Evolutionary conservation across 2,888 invertebrate species (phyloP), one percentile per base, ranked within the genome.

Genomic region (Schizotus pectinicornis): DNA sequence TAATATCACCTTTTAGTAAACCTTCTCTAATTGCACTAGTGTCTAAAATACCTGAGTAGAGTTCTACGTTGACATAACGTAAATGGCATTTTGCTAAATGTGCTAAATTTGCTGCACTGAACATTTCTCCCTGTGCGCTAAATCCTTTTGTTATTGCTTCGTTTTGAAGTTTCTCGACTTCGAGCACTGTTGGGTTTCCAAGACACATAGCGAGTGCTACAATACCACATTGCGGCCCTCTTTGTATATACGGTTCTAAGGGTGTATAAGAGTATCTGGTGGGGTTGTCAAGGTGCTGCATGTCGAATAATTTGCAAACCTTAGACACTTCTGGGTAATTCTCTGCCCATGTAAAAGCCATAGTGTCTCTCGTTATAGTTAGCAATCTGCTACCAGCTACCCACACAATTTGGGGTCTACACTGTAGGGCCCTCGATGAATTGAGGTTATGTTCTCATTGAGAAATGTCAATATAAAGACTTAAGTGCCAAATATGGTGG

Each of bases 71-170:
- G 42, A 81, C 80, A 63, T 83, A 78, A 49, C 77, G 80, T 53
- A 87, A 74, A 61, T 85, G 82, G 70, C 84, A 82, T 43, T 82
- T 80, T 1, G 87, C 84, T 55, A 92, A 77, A 61, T 84, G 80
- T 6, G 81, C 82, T 86, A 94, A 88, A 73, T 88, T 83, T 61
- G 84, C 83, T 30, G 88, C 90, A 78, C 91, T 90, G 72, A 94
- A 92, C 84, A 96, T 92, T 84, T 97, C 97, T 6, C 97, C 96
- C 69, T 92, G 89, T 66, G 87, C 86, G 2, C 92, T 92, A 70
- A 85, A 92, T 1, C 87, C 85, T 64, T 83, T 79, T 13, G 80
- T 74, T 75, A 84, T 84, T 0, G 92, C 90, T 64, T 85, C 81
- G 2, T 80, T 77, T 31, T 85, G 76, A 36, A 88, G 73, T 48